Evolutionary conservation across 2,113 vertebrate genomes (phyloP), one percentile per base, ranked within the genome.

Genomic region (Plotosus lineatus): DNA sequence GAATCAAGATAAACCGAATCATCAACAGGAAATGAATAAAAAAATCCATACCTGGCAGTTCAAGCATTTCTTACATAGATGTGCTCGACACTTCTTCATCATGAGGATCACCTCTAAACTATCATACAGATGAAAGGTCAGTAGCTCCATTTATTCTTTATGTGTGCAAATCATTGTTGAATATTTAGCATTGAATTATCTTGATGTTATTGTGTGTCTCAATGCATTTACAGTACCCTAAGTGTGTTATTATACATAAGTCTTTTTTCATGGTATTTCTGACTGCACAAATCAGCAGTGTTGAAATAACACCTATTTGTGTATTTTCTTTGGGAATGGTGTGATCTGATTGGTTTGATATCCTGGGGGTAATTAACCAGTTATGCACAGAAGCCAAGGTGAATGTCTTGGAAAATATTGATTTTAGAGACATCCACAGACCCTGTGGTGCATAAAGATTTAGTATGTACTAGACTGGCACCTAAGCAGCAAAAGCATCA

Each of bases 121-220:
- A 19, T 21, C 40, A 51, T 38, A 26, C 71, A 53, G 42, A 83
- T 2, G 75, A 78, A 89, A 92, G 92, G 92, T 93, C 3, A 90
- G 92, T 90, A 60, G 40, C 44, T 26, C 9, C 28, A 50, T 78
- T 58, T n/a, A 75, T 36, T 51, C 40, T 63, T 66, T 40, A 33
- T 44, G 63, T 75, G 6, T 48, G 2, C 19, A 80, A 36, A 58
- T 46, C 21, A 40, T 38, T 23, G 6, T 50, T 40, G 17, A 56
- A 75, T 75, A 4, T 75, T 72, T 10, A 42, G 1, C 1, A 10
- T 6, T 14, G 33, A 51, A 65, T 80, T 40, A 42, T n/a, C 48
- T 12, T 3, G 31, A 44, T 51, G 69, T 51, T 73, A 36, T 6
- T 36, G 19, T 23, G 28, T 28, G 31, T 36, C 28, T 19, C 51